Percentiles rank a stretch among this genome's conserved stretches.
These are phyloP conservation scores for Eleutherodactylus coqui DNA, from an alignment of 2,797 vertebrate genomes.

Conservation along the genomic window DNA sequence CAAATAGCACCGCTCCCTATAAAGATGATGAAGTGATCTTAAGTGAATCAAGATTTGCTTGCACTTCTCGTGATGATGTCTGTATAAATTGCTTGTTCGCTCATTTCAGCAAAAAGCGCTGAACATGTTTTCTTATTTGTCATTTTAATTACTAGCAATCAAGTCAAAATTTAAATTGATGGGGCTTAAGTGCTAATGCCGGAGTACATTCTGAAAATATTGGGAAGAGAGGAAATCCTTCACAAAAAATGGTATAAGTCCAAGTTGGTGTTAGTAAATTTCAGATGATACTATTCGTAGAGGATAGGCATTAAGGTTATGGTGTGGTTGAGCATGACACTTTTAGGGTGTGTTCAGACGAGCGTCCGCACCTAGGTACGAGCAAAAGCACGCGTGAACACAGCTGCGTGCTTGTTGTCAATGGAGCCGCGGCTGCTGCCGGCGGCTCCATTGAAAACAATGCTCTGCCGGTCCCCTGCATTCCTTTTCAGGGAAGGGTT, in stretches of 20 bases:
- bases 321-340: not conserved
- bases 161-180: not conserved
- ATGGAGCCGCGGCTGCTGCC: too few relatives aligned
- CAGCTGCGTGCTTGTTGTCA: too few relatives aligned
- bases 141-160: conserved; percentile 18
- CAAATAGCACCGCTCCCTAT: not conserved
- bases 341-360: too few relatives aligned
- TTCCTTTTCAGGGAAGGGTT: too few relatives aligned
- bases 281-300: not conserved
- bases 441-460: too few relatives aligned
- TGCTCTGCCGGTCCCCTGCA: too few relatives aligned
- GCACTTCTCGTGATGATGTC: not conserved
- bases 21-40: not conserved
- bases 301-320: too few relatives aligned
- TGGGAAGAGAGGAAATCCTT: not conserved
- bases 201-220: not conserved
- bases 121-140: conserved; percentile 17
- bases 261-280: not conserved
- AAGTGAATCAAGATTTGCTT: not conserved
- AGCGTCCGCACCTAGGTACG: too few relatives aligned
- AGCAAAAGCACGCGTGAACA: too few relatives aligned
- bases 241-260: not conserved
- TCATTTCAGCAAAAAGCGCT: not conserved
- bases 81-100: not conserved
- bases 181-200: not conserved